Evolutionary conservation across 1,140 invertebrate genomes (phyloP).

Genomic region (Pemphigus obesinymphae): DNA sequence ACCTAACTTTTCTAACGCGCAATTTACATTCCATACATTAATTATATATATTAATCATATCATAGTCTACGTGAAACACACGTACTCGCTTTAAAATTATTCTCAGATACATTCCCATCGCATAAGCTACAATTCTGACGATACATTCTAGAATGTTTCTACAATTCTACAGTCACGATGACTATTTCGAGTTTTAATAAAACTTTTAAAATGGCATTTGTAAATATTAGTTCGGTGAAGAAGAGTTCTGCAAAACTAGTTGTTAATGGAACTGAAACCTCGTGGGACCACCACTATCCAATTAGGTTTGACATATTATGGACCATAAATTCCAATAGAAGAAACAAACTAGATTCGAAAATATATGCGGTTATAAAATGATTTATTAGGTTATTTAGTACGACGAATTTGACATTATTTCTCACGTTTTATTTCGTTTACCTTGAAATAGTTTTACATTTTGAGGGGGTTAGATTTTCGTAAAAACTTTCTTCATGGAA

Average conservation of each 20-base stretch:
- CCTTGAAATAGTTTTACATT: neutral
- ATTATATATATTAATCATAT: no score
- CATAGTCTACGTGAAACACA: no score
- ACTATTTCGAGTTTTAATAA: neutral
- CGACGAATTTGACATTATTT: neutral
- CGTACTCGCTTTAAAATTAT: no score
- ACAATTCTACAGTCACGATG: no score
- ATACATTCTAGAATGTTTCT: no score
- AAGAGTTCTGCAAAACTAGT: neutral
- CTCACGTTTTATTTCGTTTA: neutral
- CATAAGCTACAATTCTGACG: no score
- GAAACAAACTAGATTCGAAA: neutral
- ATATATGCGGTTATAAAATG: neutral
- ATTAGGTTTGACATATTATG: slow-evolving; percentile 26
- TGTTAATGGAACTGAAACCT: neutral
- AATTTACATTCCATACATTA: no score
- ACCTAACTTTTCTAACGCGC: no score
- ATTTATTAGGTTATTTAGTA: slow-evolving; percentile 15
- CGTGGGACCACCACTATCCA: neutral
- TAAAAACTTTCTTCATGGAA: neutral
- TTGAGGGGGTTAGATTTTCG: neutral
- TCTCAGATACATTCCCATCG: no score
- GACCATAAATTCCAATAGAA: neutral
- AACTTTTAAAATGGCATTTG: slow-evolving; percentile 6
- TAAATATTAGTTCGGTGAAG: neutral